Evolutionary conservation across 1,140 invertebrate species (phyloP).

Genomic region (Lordiphosa clarofinis): DNA sequence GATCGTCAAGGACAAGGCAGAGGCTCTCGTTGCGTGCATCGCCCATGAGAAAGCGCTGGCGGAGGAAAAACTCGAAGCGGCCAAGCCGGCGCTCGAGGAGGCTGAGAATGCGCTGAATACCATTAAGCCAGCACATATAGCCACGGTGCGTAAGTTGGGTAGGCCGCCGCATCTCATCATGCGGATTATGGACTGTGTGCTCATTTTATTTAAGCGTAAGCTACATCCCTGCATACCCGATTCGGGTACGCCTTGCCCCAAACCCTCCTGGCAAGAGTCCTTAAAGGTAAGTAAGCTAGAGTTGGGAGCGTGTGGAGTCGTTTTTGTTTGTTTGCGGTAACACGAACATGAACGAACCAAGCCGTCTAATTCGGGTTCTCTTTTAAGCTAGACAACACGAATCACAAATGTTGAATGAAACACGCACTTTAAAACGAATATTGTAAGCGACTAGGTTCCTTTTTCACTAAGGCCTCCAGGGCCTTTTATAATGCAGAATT

Average conservation of each 20-base stretch:
- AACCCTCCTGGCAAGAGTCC: conserved; percentile 97
- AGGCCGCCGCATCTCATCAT: conserved; percentile 97
- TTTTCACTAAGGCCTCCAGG: too few species aligned
- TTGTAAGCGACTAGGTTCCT: too few species aligned
- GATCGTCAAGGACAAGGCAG: conserved; percentile 97
- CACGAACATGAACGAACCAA: too few species aligned
- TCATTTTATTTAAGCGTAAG: conserved; percentile 95
- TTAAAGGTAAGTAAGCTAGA: conserved; percentile 85
- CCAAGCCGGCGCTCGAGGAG: conserved; percentile 94
- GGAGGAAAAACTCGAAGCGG: conserved; percentile 92
- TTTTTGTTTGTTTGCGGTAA: too few species aligned
- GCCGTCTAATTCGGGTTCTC: too few species aligned
- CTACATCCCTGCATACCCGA: conserved; percentile 90
- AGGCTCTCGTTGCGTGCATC: conserved; percentile 93
- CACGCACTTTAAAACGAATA: too few species aligned
- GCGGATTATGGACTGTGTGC: conserved; percentile 98
- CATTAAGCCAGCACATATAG: conserved; percentile 97
- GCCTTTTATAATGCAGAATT: too few species aligned
- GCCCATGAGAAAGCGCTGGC: conserved; percentile 94
- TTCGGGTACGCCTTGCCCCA: conserved; percentile 89
- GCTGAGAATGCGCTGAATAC: conserved; percentile 97
- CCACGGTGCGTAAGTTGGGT: conserved; percentile 95
- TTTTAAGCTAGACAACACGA: too few species aligned
- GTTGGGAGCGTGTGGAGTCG: background rate
- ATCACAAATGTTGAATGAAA: too few species aligned